Percentiles rank a stretch among this genome's conserved stretches.
Conservation (phyloP, 2,888 invertebrate genomes). For the Andrena hattorfiana region DNA sequence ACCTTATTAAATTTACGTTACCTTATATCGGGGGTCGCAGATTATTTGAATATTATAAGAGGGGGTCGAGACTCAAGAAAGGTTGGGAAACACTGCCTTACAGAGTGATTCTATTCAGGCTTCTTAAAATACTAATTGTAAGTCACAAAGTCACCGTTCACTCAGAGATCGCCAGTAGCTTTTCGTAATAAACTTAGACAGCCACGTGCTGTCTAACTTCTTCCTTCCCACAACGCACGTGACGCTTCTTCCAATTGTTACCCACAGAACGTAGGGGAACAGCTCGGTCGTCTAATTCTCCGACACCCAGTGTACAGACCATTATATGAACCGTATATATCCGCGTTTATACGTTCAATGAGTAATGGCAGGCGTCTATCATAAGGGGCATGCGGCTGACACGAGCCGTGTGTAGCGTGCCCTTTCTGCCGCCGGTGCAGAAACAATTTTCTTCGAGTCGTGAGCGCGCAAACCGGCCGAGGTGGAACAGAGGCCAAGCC, state of each 20-base stretch:
- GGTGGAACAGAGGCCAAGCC: slow-evolving; percentile 12
- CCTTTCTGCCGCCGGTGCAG: slow-evolving; percentile 60
- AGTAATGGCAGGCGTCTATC: slow-evolving; percentile 78
- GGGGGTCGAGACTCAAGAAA: too few species aligned
- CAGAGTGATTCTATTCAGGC: too few species aligned
- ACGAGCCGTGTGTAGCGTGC: slow-evolving; percentile 55
- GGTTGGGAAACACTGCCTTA: too few species aligned
- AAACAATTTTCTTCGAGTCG: slow-evolving; percentile 77
- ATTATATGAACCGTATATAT: slow-evolving; percentile 53
- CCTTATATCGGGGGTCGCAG: too few species aligned
- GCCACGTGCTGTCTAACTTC: neutral
- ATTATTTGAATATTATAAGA: too few species aligned
- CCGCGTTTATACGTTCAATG: slow-evolving; percentile 70
- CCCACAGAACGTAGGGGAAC: neutral
- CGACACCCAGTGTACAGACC: slow-evolving; percentile 14
- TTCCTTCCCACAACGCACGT: neutral
- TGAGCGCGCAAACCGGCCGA: slow-evolving; percentile 27
- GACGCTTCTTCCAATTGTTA: neutral
- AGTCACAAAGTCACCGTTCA: neutral
- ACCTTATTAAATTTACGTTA: too few species aligned
- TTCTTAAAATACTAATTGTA: too few species aligned
- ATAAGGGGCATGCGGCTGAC: slow-evolving; percentile 74
- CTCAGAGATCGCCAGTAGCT: neutral
- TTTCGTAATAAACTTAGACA: neutral
- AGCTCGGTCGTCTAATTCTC: slow-evolving; percentile 40